Base-by-base conservation (phyloP, 2,113 vertebrate species). In the Prunella himalayana region DNA sequence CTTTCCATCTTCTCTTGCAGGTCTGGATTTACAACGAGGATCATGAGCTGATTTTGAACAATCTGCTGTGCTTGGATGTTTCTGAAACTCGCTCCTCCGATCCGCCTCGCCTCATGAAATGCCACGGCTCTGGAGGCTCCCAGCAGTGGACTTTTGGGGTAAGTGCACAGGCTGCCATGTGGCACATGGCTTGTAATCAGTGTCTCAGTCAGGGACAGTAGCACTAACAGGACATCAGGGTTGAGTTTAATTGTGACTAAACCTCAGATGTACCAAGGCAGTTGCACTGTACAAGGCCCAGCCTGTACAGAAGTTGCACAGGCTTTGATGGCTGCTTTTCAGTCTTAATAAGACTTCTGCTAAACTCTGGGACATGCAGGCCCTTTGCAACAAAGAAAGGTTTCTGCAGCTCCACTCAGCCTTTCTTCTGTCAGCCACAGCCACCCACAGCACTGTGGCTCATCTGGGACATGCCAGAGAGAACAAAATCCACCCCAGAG, bases 71-170 rank as follows among this genome's bases (percentile, higher is more conserved):
- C 95, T 96, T 99, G 88, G 99, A 99, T 25, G 98, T 99, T 93
- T 99, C 98, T 0, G 99, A 99, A 92, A 99, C 99, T 11, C 98
- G 98, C 57, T 99, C 99, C 0, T 98, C 98, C 0, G 99, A 99
- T 78, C 98, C 99, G 0, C 99, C 99, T 0, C 98, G 99, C 8
- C 98, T 99, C 63, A 99, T 99, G 99, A 99, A 99, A 47, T 99
- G 99, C 95, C 99, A 99, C 0, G 99, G 99, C 3, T 99, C 99
- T 0, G 99, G 99, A 2, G 99, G 99, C 21, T 99, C 99, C 0
- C 99, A 99, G 97, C 99, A 99, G 96, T 99, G 99, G 99, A 98
- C 98, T 0, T 96, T 99, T 2, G 99, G 99, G 98, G 99, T 99
- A 56, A 98, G 98, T 4, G 47, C 98, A 97, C 98, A 97, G 90